Evolutionary conservation across 2,888 invertebrate species (phyloP), one percentile per base, ranked within the genome.

Genomic region (Pseudococcus viburni): DNA sequence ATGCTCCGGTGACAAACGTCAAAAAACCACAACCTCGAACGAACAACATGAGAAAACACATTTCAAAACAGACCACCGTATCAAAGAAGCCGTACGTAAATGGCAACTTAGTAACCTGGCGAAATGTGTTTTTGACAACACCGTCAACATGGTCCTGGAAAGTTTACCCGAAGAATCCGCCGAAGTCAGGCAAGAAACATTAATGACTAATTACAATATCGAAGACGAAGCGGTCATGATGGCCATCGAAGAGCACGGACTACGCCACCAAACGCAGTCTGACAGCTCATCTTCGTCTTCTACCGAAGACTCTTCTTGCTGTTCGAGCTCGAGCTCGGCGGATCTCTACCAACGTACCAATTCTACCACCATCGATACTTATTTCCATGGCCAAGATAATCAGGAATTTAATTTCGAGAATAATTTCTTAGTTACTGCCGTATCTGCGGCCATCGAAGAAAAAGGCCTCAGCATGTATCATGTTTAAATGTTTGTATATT

Each of bases 151-250:
- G 26, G 87, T 80, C 12, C 11, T 87, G 19, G 73, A 87, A 12
- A 46, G 73, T 46, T 46, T 77, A 51, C 48, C 87, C 4, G 73
- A 48, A 33, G 68, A 87, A 17, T 15, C 51, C 7, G 22, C 1
- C 26, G 19, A 73, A 5, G 17, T 33, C 15, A 48, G 48, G 11
- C 68, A 59, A 64, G 80, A 87, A 51, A 33, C 87, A 7, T 15
- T 87, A 1, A 42, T 73, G 68, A 51, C 33, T 73, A 73, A 87
- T 87, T 51, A 22, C 26, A 77, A 46, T 46, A 26, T 87, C 11
- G 87, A 87, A 51, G 68, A 87, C n/a, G 87, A 87, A 26, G 87
- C 87, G 9, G 87, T 87, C 11, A n/a, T 87, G 48, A 87, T 77
- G 77, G 87, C 87, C 19, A 87, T 87, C 33, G 87, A 87, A 39